Percentiles rank a stretch among this genome's conserved stretches.
Evolutionary conservation across 2,797 vertebrate species (phyloP).

Genomic region (Alca torda): DNA sequence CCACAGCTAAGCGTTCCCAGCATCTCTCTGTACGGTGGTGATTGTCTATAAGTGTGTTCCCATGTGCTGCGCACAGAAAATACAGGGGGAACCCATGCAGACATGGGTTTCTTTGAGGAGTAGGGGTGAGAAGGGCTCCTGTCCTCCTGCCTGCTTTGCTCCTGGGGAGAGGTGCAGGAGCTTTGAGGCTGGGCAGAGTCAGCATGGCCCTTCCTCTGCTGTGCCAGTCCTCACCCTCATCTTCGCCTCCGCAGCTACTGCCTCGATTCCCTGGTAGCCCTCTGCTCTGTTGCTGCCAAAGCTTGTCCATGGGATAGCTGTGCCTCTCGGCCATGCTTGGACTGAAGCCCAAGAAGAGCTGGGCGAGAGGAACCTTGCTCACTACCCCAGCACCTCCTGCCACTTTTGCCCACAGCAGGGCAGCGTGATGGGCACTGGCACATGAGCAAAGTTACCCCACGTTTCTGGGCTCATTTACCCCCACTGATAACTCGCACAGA

Average conservation of each 20-base stretch:
- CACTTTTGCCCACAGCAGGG: neutral
- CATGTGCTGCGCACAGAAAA: accelerated
- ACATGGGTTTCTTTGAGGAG: neutral
- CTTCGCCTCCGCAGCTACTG: neutral
- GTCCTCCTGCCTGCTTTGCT: neutral
- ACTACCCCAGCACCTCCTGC: neutral
- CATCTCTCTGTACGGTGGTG: neutral
- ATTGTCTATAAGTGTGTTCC: neutral
- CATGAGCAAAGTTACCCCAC: neutral
- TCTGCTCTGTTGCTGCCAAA: neutral
- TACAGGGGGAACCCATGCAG: neutral
- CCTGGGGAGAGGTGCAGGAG: neutral
- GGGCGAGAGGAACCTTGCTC: neutral
- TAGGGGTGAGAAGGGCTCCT: neutral
- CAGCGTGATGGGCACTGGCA: accelerated
- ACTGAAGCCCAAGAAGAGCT: neutral
- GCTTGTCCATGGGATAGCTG: accelerated
- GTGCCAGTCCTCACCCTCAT: neutral
- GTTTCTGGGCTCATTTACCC: accelerated
- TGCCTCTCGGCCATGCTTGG: neutral
- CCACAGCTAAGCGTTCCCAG: neutral
- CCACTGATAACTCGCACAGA: accelerated
- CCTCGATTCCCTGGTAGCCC: neutral
- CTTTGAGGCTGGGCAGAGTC: neutral
- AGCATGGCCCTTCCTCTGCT: neutral